These are phyloP conservation scores for Zoanthus sansibaricus DNA, from an alignment of 92 coral and sea anemone species.

Conservation along the genomic window DNA sequence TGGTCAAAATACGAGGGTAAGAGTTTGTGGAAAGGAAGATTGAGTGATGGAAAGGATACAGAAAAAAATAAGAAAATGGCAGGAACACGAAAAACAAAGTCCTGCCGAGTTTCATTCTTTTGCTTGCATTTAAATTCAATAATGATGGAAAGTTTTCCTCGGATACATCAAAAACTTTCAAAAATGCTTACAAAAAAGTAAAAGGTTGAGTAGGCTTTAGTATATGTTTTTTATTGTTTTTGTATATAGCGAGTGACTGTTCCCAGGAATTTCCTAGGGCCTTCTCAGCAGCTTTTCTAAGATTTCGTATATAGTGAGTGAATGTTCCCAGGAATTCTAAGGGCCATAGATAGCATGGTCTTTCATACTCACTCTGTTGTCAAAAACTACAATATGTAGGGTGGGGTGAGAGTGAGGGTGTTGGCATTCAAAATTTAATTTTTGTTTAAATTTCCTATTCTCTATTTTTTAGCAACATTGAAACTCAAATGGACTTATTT, in stretches of 20 bases:
- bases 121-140: background rate
- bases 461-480: background rate
- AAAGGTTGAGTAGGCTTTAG: background rate
- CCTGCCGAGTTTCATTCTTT: background rate
- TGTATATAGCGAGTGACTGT: no score
- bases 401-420: background rate
- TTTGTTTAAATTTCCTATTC: no score
- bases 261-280: no score
- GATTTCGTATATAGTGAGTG: no score
- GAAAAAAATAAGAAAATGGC: slow-evolving; percentile 33
- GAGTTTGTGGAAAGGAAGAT: background rate
- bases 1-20: slow-evolving; percentile 21
- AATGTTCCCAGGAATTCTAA: no score
- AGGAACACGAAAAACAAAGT: background rate
- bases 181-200: background rate
- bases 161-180: background rate
- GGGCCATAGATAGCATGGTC: background rate
- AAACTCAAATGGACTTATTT: background rate
- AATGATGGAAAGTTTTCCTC: background rate
- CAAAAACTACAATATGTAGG: background rate
- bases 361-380: background rate
- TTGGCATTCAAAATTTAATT: no score
- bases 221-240: no score
- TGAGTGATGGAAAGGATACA: slow-evolving; percentile 21
- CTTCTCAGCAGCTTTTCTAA: no score